Conservation (phyloP, 2,888 invertebrate species). For the Cataglyphis albicans region DNA sequence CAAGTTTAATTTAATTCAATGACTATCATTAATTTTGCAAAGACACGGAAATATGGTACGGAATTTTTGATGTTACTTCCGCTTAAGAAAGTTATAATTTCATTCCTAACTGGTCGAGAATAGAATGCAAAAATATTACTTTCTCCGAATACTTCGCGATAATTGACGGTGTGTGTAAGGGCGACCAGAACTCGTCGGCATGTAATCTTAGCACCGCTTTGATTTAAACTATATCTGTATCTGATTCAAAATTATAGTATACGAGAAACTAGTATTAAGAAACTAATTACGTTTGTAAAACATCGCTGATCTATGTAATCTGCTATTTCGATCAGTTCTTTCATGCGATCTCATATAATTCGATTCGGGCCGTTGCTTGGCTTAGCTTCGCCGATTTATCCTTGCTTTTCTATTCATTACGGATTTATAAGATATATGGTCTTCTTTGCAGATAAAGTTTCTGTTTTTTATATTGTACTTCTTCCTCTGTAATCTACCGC, state of each 20-base stretch:
- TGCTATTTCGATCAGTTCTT: slow-evolving; percentile 40
- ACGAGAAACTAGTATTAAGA: slow-evolving; percentile 33
- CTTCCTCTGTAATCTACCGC: slow-evolving; percentile 9
- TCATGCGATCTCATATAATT: slow-evolving; percentile 46
- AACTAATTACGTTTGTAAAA: slow-evolving; percentile 54
- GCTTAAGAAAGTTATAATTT: slow-evolving; percentile 24
- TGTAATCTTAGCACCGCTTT: slow-evolving; percentile 7
- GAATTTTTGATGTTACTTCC: slow-evolving; percentile 17
- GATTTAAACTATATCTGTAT: slow-evolving; percentile 34
- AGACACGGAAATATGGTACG: slow-evolving; percentile 2
- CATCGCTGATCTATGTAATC: slow-evolving; percentile 49
- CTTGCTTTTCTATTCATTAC: slow-evolving; percentile 43
- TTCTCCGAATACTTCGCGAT: slow-evolving; percentile 27
- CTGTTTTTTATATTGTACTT: slow-evolving; percentile 14
- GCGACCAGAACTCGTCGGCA: slow-evolving; percentile 10
- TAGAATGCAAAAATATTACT: slow-evolving; percentile 13
- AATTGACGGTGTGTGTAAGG: slow-evolving; percentile 14
- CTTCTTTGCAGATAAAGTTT: slow-evolving; percentile 17
- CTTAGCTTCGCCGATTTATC: slow-evolving; percentile 19
- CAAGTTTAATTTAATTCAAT: background rate
- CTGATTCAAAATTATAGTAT: slow-evolving; percentile 46
- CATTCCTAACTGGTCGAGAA: slow-evolving; percentile 4
- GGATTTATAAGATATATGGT: slow-evolving; percentile 32
- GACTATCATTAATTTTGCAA: background rate
- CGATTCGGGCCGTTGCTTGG: slow-evolving; percentile 36